Evolutionary conservation across 1,140 invertebrate genomes (phyloP).

Genomic region (Drosophila suzukii): DNA sequence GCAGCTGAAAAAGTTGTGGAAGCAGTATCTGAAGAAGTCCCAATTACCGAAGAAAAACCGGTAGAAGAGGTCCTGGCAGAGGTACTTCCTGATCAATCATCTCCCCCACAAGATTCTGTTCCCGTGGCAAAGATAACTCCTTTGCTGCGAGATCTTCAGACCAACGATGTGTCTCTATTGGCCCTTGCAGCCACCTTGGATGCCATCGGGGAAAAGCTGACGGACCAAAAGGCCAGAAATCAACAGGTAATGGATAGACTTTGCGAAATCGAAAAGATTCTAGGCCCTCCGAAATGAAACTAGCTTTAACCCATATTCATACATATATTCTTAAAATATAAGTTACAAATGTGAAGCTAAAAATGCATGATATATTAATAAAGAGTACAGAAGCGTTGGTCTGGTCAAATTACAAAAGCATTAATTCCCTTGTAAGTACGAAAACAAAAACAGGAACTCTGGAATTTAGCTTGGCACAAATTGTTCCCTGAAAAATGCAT

Average conservation of each 20-base stretch:
- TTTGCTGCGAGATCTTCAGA: conserved; percentile 55
- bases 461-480: background rate
- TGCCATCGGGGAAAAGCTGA: conserved; percentile 59
- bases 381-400: no score
- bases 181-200: conserved; percentile 65
- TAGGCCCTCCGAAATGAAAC: conserved; percentile 44
- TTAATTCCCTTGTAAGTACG: background rate
- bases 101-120: conserved; percentile 20
- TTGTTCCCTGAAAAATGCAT: conserved; percentile 6
- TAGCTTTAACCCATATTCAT: background rate
- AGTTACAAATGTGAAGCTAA: background rate
- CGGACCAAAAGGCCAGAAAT: conserved; percentile 58
- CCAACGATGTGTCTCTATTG: conserved; percentile 55
- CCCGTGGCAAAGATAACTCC: conserved; percentile 64
- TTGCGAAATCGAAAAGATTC: conserved; percentile 69
- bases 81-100: background rate
- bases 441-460: no score
- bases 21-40: background rate
- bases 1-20: background rate
- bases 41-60: background rate
- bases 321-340: background rate
- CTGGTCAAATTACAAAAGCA: background rate
- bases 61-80: background rate
- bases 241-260: conserved; percentile 64
- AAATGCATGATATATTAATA: background rate